Percentiles rank a stretch among this genome's conserved stretches.
Conservation (phyloP, 2,113 vertebrate species). For the Kryptolebias marmoratus region DNA sequence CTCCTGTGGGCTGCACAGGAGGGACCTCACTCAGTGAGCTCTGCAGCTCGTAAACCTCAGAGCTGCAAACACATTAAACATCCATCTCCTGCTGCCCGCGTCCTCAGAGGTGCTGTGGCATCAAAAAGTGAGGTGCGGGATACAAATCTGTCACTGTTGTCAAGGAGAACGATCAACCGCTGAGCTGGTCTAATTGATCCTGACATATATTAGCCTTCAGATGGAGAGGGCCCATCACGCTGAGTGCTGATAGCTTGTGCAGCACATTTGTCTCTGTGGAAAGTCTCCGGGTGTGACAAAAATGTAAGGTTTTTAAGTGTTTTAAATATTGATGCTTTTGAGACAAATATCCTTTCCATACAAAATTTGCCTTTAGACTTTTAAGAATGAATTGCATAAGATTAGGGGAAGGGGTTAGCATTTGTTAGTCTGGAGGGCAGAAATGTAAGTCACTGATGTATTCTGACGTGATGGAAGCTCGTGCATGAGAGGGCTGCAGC, state of each 20-base stretch:
- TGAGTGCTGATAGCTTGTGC: not conserved
- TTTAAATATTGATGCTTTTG: not conserved
- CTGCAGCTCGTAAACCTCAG: not conserved
- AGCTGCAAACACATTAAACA: not conserved
- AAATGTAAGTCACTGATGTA: constrained; percentile 5
- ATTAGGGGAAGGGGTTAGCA: not conserved
- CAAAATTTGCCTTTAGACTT: not conserved
- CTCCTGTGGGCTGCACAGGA: constrained; percentile 11
- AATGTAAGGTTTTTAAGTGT: too few species aligned
- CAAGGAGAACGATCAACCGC: constrained; percentile 10
- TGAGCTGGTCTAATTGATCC: not conserved
- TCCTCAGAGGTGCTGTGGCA: constrained; percentile 2
- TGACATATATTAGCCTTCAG: constrained; percentile 9
- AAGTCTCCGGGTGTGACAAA: too few species aligned
- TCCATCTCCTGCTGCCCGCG: constrained; percentile 1
- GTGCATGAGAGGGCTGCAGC: constrained; percentile 16
- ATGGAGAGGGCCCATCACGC: not conserved
- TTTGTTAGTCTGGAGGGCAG: not conserved
- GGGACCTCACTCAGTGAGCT: not conserved
- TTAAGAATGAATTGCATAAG: not conserved
- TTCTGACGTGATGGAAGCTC: constrained; percentile 11
- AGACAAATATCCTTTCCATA: not conserved
- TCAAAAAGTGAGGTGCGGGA: not conserved
- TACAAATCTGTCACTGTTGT: constrained; percentile 1
- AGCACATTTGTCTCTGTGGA: too few species aligned